Percentiles rank a stretch among this genome's conserved stretches.
phyloP scores from a whole-genome alignment of 2,113 vertebrate genomes.

The Ameiurus melas region DNA sequence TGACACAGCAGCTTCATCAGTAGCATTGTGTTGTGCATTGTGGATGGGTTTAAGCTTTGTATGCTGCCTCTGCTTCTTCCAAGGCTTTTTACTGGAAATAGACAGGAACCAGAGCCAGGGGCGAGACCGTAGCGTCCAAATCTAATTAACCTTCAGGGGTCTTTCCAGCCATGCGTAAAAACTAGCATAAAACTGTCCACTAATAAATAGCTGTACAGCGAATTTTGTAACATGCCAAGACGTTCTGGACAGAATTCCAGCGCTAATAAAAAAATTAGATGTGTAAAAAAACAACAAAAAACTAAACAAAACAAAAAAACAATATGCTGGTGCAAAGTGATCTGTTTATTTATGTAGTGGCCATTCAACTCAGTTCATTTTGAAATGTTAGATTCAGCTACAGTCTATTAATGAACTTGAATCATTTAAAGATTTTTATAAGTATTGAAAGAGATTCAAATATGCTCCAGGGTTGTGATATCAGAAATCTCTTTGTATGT shows the following conservation, averaged over 20 bases:
- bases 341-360: background rate
- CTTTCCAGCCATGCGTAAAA: constrained; percentile 2
- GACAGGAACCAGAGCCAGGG: constrained; percentile 6
- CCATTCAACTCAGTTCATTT: background rate
- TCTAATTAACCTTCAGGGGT: constrained; percentile 36
- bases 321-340: background rate
- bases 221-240: background rate
- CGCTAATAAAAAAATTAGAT: background rate
- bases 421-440: background rate
- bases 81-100: constrained; percentile 18
- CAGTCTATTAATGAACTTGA: background rate
- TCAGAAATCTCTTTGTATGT: background rate
- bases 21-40: constrained; percentile 16
- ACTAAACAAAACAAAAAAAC: background rate
- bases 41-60: background rate
- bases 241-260: background rate
- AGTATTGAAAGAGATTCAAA: background rate
- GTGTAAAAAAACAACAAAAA: background rate
- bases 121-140: constrained; percentile 5
- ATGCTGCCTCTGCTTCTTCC: background rate
- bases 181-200: background rate
- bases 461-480: background rate
- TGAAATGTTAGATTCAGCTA: background rate
- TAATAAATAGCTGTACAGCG: background rate
- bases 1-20: constrained; percentile 36